Percentiles rank a stretch among this genome's conserved stretches.
Conservation (phyloP, 2,888 invertebrate species). For the Drosophila mulleri region DNA sequence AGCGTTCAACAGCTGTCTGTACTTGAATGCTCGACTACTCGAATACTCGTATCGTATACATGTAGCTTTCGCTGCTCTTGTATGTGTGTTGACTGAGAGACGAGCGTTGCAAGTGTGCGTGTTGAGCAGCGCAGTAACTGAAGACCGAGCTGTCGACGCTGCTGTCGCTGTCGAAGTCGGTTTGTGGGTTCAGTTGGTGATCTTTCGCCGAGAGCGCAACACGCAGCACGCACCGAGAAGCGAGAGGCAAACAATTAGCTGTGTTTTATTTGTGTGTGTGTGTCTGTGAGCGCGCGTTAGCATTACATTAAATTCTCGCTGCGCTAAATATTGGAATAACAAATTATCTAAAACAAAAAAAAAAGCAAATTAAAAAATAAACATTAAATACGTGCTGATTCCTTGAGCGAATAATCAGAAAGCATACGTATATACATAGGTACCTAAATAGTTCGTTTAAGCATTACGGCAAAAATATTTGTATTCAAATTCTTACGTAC, state of each 20-base stretch:
- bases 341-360: slow-evolving; percentile 15
- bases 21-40: slow-evolving; percentile 21
- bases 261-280: slow-evolving; percentile 29
- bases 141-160: slow-evolving; percentile 46
- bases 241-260: slow-evolving; percentile 28
- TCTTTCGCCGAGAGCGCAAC: slow-evolving; percentile 81
- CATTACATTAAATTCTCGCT: slow-evolving; percentile 35
- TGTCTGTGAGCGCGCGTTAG: slow-evolving; percentile 14
- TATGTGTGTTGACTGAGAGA: slow-evolving; percentile 52
- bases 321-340: slow-evolving; percentile 32
- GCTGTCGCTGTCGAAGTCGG: slow-evolving; percentile 31
- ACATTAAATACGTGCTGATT: slow-evolving; percentile 13
- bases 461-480: not conserved
- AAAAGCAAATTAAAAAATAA: slow-evolving; percentile 23
- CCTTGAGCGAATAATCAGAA: not conserved
- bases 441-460: not conserved
- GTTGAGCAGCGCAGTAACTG: slow-evolving; percentile 59
- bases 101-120: slow-evolving; percentile 48
- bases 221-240: slow-evolving; percentile 59
- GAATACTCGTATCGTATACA: slow-evolving; percentile 38
- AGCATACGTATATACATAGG: slow-evolving; percentile 1
- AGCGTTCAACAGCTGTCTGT: slow-evolving; percentile 74
- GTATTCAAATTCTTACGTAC: slow-evolving; percentile 12
- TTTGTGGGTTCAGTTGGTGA: slow-evolving; percentile 81
- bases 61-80: slow-evolving; percentile 38